phyloP scores from a whole-genome alignment of 2,113 vertebrate genomes.

The Camelus dromedarius region DNA sequence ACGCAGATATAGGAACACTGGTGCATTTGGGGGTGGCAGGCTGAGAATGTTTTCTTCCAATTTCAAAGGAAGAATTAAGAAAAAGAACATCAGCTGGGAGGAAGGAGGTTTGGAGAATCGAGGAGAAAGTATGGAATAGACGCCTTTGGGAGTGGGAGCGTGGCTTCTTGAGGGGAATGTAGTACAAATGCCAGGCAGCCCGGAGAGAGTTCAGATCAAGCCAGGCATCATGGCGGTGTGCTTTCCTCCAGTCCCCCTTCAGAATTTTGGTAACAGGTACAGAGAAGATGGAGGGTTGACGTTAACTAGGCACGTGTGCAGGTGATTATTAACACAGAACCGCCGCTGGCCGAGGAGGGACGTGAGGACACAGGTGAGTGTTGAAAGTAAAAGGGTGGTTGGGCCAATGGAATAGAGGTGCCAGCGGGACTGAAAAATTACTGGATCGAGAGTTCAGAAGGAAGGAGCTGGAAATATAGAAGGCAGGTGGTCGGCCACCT shows the following conservation, averaged over 20 bases:
- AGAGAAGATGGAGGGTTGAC: background rate
- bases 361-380: background rate
- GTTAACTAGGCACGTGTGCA: rapidly evolving
- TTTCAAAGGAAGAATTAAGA: background rate
- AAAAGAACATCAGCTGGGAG: background rate
- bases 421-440: no score
- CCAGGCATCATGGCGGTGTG: background rate
- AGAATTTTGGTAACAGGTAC: no score
- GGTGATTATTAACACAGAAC: background rate
- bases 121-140: background rate
- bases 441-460: background rate
- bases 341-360: background rate
- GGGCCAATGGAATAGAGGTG: background rate
- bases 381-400: background rate
- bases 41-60: background rate
- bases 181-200: background rate
- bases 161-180: background rate
- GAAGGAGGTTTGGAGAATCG: background rate
- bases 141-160: background rate
- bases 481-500: background rate
- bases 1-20: no score
- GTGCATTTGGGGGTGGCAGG: no score
- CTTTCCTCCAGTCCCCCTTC: background rate
- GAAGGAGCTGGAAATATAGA: background rate
- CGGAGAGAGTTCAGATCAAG: background rate